Conservation (phyloP, 2,113 vertebrate genomes). For the Spea bombifrons region DNA sequence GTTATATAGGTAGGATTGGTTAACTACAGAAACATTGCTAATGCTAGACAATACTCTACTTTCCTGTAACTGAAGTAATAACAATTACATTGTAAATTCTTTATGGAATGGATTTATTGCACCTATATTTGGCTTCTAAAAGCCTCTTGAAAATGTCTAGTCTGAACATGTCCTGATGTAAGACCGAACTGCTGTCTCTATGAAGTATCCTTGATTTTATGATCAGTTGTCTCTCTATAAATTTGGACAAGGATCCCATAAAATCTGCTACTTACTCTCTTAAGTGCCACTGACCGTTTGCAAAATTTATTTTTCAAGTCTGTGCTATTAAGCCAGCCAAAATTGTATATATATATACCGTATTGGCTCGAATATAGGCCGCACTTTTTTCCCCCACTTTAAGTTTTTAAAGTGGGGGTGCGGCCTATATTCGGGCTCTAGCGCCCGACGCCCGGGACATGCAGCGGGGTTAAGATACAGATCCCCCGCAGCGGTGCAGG, state of each 20-base stretch:
- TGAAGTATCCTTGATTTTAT: conserved; percentile 31
- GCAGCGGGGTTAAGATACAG: no score
- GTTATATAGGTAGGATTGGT: conserved; percentile 1
- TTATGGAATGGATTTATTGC: conserved; percentile 38
- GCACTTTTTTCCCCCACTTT: no score
- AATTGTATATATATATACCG: no score
- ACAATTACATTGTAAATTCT: conserved; percentile 38
- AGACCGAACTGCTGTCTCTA: conserved; percentile 17
- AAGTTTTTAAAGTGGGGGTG: no score
- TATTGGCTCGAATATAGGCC: no score
- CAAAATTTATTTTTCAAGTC: background rate
- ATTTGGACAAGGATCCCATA: conserved; percentile 25
- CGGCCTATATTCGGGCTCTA: no score
- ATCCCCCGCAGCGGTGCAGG: no score
- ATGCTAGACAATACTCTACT: conserved; percentile 23
- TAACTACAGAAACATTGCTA: conserved; percentile 3
- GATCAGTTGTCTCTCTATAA: conserved; percentile 36
- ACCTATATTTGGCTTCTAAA: conserved; percentile 35
- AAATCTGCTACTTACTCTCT: conserved; percentile 22
- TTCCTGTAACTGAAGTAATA: conserved; percentile 34
- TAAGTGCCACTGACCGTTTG: background rate
- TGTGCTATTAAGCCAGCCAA: no score
- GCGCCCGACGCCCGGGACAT: no score
- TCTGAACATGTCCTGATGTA: conserved; percentile 24
- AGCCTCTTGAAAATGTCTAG: conserved; percentile 35